Percentiles rank a stretch among this genome's conserved stretches.
phyloP scores from a whole-genome alignment of 2,797 vertebrate genomes.

The Amblyraja radiata region DNA sequence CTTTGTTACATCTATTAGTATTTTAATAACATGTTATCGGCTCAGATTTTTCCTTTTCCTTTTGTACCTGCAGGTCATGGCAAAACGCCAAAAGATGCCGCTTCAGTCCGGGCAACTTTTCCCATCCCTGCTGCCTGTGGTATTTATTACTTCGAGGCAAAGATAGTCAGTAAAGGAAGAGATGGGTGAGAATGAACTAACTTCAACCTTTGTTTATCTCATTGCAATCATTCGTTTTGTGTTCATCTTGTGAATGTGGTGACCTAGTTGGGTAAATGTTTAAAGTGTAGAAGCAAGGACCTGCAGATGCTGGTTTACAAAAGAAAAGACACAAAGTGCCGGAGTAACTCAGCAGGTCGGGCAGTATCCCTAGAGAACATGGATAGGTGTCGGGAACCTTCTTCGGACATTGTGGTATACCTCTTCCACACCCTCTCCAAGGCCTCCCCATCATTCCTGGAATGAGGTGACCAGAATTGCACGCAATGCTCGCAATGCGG shows the following conservation, averaged over 20 bases:
- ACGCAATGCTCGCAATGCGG: too few species aligned
- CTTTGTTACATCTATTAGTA: background rate
- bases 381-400: too few species aligned
- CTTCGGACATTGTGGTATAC: too few species aligned
- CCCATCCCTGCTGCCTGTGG: conserved; percentile 96
- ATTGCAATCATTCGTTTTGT: background rate
- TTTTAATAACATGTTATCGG: background rate
- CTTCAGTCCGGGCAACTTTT: conserved; percentile 91
- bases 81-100: conserved; percentile 96
- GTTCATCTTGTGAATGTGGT: background rate
- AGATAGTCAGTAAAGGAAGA: conserved; percentile 98
- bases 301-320: too few species aligned
- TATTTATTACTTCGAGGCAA: conserved; percentile 98
- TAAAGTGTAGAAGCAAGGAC: too few species aligned
- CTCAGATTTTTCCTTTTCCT: background rate
- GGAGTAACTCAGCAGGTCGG: too few species aligned
- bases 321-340: too few species aligned
- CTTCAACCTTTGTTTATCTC: background rate
- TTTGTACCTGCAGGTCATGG: conserved; percentile 75
- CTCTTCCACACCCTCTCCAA: too few species aligned
- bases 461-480: too few species aligned
- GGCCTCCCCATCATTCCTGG: too few species aligned
- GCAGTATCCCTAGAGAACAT: too few species aligned
- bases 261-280: background rate
- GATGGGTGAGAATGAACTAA: conserved; percentile 74